A percentile compares a stretch with the other conserved stretches of the same genome.
phyloP scores from a whole-genome alignment of 30 jellyfish, hydroid and myxozoan genomes.

The Aurelia coerulea region DNA sequence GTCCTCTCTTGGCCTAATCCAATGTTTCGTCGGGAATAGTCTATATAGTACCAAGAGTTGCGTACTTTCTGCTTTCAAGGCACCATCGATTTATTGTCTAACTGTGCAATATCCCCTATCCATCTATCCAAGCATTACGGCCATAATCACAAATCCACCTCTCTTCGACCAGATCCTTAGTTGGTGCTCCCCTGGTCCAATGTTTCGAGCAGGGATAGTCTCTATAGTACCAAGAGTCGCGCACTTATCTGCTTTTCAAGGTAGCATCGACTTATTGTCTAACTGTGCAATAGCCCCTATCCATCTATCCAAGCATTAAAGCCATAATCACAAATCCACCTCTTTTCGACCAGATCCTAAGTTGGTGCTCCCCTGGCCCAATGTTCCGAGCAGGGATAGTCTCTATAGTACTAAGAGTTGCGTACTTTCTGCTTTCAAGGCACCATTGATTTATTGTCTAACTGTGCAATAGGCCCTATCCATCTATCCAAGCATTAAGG shows the following conservation, averaged over 20 bases:
- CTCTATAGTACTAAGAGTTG: too few relatives aligned
- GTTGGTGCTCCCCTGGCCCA: too few relatives aligned
- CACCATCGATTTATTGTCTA: conserved; percentile 56
- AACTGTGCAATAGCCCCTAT: too few relatives aligned
- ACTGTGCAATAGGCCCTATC: conserved; percentile 8
- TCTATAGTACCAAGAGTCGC: not conserved
- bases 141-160: conserved; percentile 62
- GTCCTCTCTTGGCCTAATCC: too few relatives aligned
- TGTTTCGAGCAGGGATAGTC: conserved; percentile 41
- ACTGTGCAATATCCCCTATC: conserved; percentile 2
- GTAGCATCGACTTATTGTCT: too few relatives aligned
- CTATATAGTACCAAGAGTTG: too few relatives aligned
- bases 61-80: conserved; percentile 26
- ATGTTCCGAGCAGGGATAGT: too few relatives aligned
- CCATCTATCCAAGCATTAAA: too few relatives aligned
- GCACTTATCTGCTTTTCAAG: not conserved
- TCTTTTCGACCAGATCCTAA: conserved; percentile 48
- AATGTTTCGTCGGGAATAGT: too few relatives aligned
- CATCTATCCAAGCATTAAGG: conserved; percentile 62
- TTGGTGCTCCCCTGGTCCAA: conserved; percentile 76
- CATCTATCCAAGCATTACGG: conserved; percentile 54
- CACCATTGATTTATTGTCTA: conserved; percentile 56
- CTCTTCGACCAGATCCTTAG: conserved; percentile 65
- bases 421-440: conserved; percentile 26
- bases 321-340: too few relatives aligned